phyloP scores from a whole-genome alignment of 2,113 vertebrate genomes.

The Puffinus mauretanicus region DNA sequence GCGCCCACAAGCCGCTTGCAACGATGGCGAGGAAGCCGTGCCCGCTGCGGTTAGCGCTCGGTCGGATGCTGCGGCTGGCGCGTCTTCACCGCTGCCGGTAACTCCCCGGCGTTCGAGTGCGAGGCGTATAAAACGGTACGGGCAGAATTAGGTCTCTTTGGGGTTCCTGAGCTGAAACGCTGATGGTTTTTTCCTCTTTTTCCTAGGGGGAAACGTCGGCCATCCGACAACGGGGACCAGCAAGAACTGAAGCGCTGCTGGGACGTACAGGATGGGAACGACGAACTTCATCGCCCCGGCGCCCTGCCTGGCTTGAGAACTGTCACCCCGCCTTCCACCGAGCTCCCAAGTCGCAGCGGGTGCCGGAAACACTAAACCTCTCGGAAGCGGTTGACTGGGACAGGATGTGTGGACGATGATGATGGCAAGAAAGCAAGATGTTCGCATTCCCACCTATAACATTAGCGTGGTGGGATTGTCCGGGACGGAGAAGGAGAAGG shows the following conservation, averaged over 20 bases:
- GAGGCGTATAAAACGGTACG: fast-evolving
- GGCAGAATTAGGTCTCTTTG: neutral
- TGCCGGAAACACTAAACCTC: constrained; percentile 28
- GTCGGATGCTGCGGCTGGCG: neutral
- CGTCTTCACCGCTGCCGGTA: fast-evolving
- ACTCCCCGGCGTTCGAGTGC: fast-evolving
- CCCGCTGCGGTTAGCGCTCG: neutral
- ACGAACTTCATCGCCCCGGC: neutral
- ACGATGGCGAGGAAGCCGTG: neutral
- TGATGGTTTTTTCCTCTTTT: neutral
- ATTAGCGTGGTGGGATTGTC: constrained; percentile 95
- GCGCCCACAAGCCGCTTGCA: neutral
- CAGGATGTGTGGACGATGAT: constrained; percentile 90
- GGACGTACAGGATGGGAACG: constrained; percentile 1
- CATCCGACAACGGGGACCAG: neutral
- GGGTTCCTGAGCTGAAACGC: neutral
- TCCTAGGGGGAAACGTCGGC: constrained; percentile 25
- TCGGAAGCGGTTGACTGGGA: constrained; percentile 63
- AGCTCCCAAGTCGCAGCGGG: neutral
- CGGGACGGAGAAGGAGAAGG: constrained; percentile 97
- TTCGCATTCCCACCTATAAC: constrained; percentile 91
- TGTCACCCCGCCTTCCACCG: neutral
- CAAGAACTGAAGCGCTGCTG: constrained; percentile 6
- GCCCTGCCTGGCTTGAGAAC: neutral
- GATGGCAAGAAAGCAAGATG: constrained; percentile 99